Conservation (phyloP, 2,797 vertebrate genomes). For the Schizothorax lantsangensis region DNA sequence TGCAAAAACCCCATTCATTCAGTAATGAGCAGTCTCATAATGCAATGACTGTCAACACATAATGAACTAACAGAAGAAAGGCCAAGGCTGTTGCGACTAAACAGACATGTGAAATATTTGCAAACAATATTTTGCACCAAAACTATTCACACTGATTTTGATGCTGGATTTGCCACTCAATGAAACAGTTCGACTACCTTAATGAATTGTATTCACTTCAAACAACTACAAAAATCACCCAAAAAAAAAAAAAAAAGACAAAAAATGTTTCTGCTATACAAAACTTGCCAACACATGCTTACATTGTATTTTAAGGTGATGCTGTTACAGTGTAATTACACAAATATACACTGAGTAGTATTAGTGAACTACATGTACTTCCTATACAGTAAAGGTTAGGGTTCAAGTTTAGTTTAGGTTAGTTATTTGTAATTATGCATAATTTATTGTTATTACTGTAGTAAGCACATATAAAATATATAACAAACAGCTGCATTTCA, state of each 20-base stretch:
- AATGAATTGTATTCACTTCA: neutral
- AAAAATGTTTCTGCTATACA: neutral
- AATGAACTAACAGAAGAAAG: constrained; percentile 20
- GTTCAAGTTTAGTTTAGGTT: neutral
- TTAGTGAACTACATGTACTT: neutral
- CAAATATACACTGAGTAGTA: neutral
- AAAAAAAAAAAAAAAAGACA: neutral
- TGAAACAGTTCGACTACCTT: neutral
- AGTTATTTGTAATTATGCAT: neutral
- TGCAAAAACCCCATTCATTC: constrained; percentile 58
- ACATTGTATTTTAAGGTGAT: neutral
- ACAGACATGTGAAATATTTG: neutral
- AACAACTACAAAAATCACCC: neutral
- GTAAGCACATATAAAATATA: neutral
- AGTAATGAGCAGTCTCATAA: constrained; percentile 57
- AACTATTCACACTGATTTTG: neutral
- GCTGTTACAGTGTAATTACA: neutral
- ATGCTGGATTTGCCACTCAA: neutral
- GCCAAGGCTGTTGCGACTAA: neutral
- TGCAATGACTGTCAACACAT: constrained; percentile 57
- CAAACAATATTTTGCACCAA: neutral
- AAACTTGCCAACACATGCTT: neutral
- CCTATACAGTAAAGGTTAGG: neutral
- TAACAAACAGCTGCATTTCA: neutral
- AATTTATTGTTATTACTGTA: neutral